Evolutionary conservation across 2,888 invertebrate genomes (phyloP).

Genomic region (Megamerina dolium): DNA sequence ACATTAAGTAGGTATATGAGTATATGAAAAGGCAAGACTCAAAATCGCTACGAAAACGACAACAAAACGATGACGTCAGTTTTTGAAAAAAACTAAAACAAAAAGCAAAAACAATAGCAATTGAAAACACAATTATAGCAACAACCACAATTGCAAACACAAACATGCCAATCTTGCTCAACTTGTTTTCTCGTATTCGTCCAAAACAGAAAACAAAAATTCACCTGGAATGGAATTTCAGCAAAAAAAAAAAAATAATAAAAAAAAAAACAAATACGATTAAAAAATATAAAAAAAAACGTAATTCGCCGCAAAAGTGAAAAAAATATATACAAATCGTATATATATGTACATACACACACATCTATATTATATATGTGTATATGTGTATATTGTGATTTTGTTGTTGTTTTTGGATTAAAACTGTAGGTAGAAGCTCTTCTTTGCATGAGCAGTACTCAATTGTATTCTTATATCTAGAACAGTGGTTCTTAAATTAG

Average conservation of each 20-base stretch:
- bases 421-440: slow-evolving; percentile 10
- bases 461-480: too few relatives aligned
- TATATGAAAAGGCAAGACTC: too few relatives aligned
- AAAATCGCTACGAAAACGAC: too few relatives aligned
- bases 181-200: slow-evolving; percentile 11
- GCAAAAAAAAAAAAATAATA: background rate
- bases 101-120: slow-evolving; percentile 4
- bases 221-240: slow-evolving; percentile 13
- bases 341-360: too few relatives aligned
- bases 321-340: background rate
- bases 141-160: too few relatives aligned
- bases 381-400: too few relatives aligned
- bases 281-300: slow-evolving; percentile 6
- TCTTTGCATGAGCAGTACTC: too few relatives aligned
- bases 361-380: too few relatives aligned
- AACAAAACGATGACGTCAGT: slow-evolving; percentile 38
- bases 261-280: background rate
- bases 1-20: too few relatives aligned
- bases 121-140: too few relatives aligned
- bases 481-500: too few relatives aligned
- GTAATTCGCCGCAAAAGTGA: slow-evolving; percentile 3
- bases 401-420: too few relatives aligned
- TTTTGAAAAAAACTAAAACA: slow-evolving; percentile 1
- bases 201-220: slow-evolving; percentile 1
- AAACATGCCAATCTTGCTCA: slow-evolving; percentile 5